Evolutionary conservation across 1,140 invertebrate species (phyloP).

Genomic region (Drosophila mauritiana): DNA sequence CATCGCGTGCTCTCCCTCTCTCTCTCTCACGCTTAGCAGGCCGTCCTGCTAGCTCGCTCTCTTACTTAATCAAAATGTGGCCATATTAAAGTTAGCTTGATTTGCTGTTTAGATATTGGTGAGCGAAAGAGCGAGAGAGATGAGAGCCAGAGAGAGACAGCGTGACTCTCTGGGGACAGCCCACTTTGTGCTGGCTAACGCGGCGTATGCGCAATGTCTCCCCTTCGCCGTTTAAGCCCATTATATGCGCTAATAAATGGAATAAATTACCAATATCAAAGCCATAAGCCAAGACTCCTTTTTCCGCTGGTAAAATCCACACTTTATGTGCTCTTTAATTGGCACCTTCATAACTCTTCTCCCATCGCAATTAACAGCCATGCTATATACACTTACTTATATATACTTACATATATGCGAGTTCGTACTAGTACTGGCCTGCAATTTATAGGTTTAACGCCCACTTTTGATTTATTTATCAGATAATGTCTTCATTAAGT

Average conservation of each 20-base stretch:
- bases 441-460: conserved; percentile 48
- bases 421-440: conserved; percentile 6
- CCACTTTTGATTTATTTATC: conserved; percentile 50
- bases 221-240: conserved; percentile 33
- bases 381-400: conserved; percentile 18
- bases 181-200: conserved; percentile 68
- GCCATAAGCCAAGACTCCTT: conserved; percentile 32
- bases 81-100: conserved; percentile 81
- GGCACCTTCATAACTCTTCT: conserved; percentile 55
- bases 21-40: conserved; percentile 2
- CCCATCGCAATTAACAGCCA: conserved; percentile 26
- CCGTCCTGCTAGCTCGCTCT: conserved; percentile 20
- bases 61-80: conserved; percentile 70
- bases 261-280: conserved; percentile 34
- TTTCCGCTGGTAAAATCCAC: conserved; percentile 23
- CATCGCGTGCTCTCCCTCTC: conserved; percentile 20
- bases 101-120: conserved; percentile 76
- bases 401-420: neutral
- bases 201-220: conserved; percentile 71
- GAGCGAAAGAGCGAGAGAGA: conserved; percentile 4
- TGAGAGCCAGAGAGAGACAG: conserved; percentile 4
- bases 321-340: conserved; percentile 69
- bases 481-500: conserved; percentile 51
- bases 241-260: conserved; percentile 33
- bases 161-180: conserved; percentile 63